Base-by-base conservation (phyloP, 2,888 invertebrate genomes). In the Drosophila mercatorum region DNA sequence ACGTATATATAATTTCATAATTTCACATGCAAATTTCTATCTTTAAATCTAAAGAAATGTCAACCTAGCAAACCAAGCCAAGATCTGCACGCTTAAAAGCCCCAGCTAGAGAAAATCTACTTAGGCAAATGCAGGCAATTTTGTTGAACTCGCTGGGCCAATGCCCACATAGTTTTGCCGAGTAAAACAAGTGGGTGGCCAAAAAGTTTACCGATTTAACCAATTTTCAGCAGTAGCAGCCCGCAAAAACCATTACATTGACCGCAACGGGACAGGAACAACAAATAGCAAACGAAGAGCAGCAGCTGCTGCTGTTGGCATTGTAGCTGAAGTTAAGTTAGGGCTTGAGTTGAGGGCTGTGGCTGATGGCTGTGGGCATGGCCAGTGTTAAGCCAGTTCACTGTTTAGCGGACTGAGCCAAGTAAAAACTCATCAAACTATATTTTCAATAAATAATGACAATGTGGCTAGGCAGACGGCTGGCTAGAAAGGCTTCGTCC, bases 381-480 rank as follows among this genome's bases (percentile, higher is more conserved):
- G 51, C 55, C 34, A 26, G 28, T 43, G 64, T 70, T 68, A 64
- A 65, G 55, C 66, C 55, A 66, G 81, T 77, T 75, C 78, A 78
- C 65, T 78, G 62, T 57, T 59, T 58, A 51, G 61, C 28, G 52
- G 59, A 28, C 58, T 53, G 62, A 51, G 57, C 53, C 63, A 75
- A 81, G 81, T 87, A 78, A 82, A 87, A 89, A 85, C 85, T 86
- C 83, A 88, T 89, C 88, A 86, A 86, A 86, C 90, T 80, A 89
- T 89, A 85, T 89, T 86, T 85, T 89, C 83, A 89, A 88, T 86
- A 86, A 83, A 88, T 88, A 89, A 80, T 86, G 78, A 78, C 89
- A 56, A 34, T 36, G 3, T 38, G 46, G n/a, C 14, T 11, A 14
- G 43, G 10, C 11, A 8, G 38, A 36, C 14, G 49, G 17, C 2